Base-by-base conservation (phyloP, 2,797 vertebrate genomes). In the Adelosebastes latens region DNA sequence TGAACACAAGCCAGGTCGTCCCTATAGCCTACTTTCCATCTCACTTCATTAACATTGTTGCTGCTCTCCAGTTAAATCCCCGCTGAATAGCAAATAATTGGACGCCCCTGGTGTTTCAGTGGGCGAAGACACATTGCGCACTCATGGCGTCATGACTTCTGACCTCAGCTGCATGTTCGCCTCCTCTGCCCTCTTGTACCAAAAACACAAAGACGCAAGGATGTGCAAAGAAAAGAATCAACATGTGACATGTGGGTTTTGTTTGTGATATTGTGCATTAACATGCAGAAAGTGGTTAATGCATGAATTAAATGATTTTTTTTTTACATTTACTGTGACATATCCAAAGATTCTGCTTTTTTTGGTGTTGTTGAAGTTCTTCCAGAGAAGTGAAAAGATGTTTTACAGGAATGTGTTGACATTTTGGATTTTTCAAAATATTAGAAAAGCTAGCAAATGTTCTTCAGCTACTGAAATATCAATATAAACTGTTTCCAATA, bases 11-110 rank as follows among this genome's bases (percentile, higher is more conserved):
- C 83, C 87, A 89, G 87, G 85, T 89, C 83, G 53, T 86, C 88
- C 78, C 82, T 86, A 73, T 81, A 90, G 91, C 90, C 90, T 88
- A 85, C 83, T 91, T 91, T 89, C 82, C 75, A 85, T 84, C 90
- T 87, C 72, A 84, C 81, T 88, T 91, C 89, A 91, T 90, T 90
- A 89, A 85, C 70, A 65, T 61, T 75, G 82, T 72, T 70, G 77
- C 74, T 46, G 73, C 82, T 66, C 80, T 87, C 55, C 77, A 69
- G 56, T 83, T 82, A 80, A 90, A 89, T 92, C 87, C 87, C 83
- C 0, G 52, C 85, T 89, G 87, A 90, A 80, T 58, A 67, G 77
- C 61, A 82, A 88, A 86, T 88, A 85, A 91, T 86, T 87, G 66
- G 59, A 72, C 14, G 3, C 79, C 77, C 65, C 75, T 64, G 53